phyloP scores from a whole-genome alignment of 1,140 invertebrate genomes.

The Anadara kagoshimensis region DNA sequence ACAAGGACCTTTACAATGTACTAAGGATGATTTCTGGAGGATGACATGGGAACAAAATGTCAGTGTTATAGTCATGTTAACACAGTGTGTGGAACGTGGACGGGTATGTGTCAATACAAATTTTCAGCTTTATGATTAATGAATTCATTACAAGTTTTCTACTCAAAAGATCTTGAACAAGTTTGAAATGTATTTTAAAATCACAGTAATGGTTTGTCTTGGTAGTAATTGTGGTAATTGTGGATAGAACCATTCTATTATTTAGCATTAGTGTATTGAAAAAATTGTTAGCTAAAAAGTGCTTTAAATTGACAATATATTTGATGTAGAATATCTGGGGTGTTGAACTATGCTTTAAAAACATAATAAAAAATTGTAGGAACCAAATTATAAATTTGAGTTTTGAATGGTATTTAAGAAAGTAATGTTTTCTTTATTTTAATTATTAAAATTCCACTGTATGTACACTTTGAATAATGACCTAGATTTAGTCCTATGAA shows the following conservation, averaged over 20 bases:
- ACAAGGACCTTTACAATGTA: constrained; percentile 95
- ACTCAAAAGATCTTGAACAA: no score
- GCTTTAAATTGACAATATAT: no score
- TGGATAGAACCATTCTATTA: no score
- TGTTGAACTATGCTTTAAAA: no score
- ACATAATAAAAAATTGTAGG: no score
- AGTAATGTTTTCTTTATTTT: neutral
- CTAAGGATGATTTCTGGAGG: constrained; percentile 97
- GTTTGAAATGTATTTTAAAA: no score
- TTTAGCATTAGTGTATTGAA: neutral
- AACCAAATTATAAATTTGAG: neutral
- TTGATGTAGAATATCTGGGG: no score
- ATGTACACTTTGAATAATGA: neutral
- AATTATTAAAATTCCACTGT: neutral
- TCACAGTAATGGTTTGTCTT: neutral
- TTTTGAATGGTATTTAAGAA: neutral
- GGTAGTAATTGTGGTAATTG: no score
- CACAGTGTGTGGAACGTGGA: constrained; percentile 95
- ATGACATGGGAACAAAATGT: constrained; percentile 99
- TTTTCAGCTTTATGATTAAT: no score
- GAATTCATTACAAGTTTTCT: no score
- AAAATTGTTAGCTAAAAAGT: no score
- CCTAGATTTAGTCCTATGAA: neutral
- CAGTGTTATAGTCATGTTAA: constrained; percentile 98
- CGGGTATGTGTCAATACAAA: constrained; percentile 76